Evolutionary conservation across 1,140 invertebrate genomes (phyloP).

Genomic region (Drosophila obscura): DNA sequence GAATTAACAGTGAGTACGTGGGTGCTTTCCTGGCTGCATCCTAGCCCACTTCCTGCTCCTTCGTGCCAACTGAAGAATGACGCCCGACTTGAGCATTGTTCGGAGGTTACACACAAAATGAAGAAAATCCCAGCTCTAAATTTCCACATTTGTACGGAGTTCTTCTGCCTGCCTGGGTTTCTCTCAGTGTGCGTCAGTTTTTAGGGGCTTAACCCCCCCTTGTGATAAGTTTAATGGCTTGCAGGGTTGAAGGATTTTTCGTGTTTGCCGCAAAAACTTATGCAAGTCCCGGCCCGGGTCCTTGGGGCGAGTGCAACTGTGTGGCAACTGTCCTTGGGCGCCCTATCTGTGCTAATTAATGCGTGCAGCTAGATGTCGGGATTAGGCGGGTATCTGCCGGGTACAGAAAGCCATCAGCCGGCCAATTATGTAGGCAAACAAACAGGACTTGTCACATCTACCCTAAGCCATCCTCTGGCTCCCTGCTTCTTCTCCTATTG

Average conservation of each 20-base stretch:
- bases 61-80: conserved; percentile 5
- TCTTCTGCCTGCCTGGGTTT: not conserved
- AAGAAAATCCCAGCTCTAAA: not conserved
- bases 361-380: conserved; percentile 57
- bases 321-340: conserved; percentile 18
- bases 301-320: conserved; percentile 51
- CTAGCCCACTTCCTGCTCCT: not conserved
- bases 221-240: conserved; percentile 47
- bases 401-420: conserved; percentile 50
- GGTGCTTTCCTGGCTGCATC: conserved; percentile 19
- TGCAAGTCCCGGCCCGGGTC: conserved; percentile 14
- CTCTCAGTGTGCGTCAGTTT: conserved; percentile 13
- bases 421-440: conserved; percentile 79
- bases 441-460: conserved; percentile 64
- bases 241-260: conserved; percentile 40
- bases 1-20: conserved; percentile 27
- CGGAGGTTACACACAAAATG: conserved; percentile 2
- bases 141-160: too few relatives aligned
- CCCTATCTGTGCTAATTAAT: conserved; percentile 70
- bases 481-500: conserved; percentile 24
- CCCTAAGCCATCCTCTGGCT: not conserved
- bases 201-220: conserved; percentile 15
- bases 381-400: conserved; percentile 47
- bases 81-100: too few relatives aligned
- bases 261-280: conserved; percentile 28